Percentiles rank a stretch among this genome's conserved stretches.
These are phyloP conservation scores for Oxygymnocypris stewartii DNA, from an alignment of 2,113 vertebrate species.

Conservation along the genomic window DNA sequence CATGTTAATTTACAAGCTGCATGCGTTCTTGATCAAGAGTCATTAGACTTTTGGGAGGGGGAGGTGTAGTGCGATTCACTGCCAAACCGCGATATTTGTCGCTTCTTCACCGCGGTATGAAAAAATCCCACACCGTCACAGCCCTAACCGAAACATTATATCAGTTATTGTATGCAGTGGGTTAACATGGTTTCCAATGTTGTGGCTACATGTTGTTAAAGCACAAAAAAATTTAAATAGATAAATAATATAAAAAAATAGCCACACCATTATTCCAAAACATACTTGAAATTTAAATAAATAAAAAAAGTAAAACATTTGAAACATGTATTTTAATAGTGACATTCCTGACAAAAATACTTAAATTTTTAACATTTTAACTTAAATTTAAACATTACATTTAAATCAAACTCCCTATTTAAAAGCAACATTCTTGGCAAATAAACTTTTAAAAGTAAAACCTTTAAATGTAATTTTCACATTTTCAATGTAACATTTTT, in stretches of 20 bases:
- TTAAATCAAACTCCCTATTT: background rate
- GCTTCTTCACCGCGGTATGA: no score
- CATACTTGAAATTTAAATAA: background rate
- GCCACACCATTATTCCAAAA: background rate
- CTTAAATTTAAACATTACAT: no score
- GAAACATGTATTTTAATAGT: background rate
- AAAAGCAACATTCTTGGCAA: background rate
- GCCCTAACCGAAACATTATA: background rate
- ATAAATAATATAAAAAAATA: background rate
- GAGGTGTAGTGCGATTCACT: no score
- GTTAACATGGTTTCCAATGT: background rate
- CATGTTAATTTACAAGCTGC: no score
- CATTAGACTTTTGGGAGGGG: no score
- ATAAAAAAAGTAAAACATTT: no score
- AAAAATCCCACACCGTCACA: no score
- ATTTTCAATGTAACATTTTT: background rate
- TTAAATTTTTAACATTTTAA: background rate
- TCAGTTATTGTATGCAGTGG: background rate
- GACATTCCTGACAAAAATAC: background rate
- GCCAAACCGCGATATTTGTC: no score
- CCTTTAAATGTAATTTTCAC: background rate
- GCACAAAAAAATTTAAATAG: background rate
- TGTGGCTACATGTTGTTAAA: background rate
- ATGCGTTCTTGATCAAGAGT: no score
- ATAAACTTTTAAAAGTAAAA: background rate